phyloP scores from a whole-genome alignment of 2,797 vertebrate genomes.

The Sebastes hubbsi region DNA sequence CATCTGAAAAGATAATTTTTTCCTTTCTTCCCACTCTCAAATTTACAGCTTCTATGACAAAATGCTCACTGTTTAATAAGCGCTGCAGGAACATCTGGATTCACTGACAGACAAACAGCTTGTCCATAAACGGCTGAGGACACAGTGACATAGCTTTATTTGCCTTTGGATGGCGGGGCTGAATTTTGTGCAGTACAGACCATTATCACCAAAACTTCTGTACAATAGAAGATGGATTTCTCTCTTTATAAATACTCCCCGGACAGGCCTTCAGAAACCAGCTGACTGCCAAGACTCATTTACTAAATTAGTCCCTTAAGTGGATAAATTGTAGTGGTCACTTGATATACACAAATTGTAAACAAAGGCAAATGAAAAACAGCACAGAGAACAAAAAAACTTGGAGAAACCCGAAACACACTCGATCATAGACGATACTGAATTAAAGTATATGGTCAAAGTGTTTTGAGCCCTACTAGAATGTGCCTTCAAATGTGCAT shows the following conservation, averaged over 20 bases:
- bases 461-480: no score
- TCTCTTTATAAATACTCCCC: conserved; percentile 1
- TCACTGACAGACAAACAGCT: conserved; percentile 14
- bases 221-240: conserved; percentile 19
- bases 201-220: conserved; percentile 20
- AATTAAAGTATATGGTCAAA: no score
- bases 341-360: conserved; percentile 28
- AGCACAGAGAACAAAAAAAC: conserved; percentile 2
- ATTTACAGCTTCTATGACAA: conserved; percentile 66
- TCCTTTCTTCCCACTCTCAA: conserved; percentile 32
- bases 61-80: conserved; percentile 60
- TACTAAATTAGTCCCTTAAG: conserved; percentile 26
- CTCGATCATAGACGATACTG: no score
- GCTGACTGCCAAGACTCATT: conserved; percentile 30
- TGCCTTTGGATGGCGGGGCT: not conserved
- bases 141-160: not conserved
- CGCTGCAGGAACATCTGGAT: conserved; percentile 72
- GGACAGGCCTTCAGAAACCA: conserved; percentile 37
- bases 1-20: conserved; percentile 68
- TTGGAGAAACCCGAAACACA: not conserved
- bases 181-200: conserved; percentile 10
- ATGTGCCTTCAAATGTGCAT: no score
- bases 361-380: conserved; percentile 38
- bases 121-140: conserved; percentile 21
- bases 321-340: conserved; percentile 33